Evolutionary conservation across 30 jellyfish, hydroid and myxozoan species (phyloP), one percentile per base, ranked within the genome.

Genomic region (Aurelia aurita): DNA sequence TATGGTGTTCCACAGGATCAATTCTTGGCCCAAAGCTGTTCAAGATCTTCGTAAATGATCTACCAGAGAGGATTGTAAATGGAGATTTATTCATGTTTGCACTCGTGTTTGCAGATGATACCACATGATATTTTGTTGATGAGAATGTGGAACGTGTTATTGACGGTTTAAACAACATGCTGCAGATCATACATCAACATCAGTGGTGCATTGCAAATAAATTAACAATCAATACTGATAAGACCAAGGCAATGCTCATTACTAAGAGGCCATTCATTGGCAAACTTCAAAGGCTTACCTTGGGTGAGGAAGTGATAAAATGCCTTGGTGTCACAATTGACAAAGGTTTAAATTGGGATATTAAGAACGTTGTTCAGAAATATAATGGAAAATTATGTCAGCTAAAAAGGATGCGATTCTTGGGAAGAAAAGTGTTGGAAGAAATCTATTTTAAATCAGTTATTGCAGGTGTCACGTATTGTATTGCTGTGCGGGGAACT

Each of bases 1-100:
- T 43, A 73, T 73, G 72, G 85, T 43, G 85, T 44, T 25, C 85
- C 85, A 69, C 80, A 69, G 28, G 80, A 29, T 69, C 62, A 28
- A 34, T 69, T 69, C 80, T 69, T 69, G 80, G 80, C 58, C 64
- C 80, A 47, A 69, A 18, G 27, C 28, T 39, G 20, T 69, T 34
- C 63, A 69, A 34, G 2, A 6, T 69, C 63, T 69, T 28, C 2
- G 72, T 11, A 34, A 35, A 31, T 69, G 80, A 69, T 35, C 29
- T 34, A 28, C 63, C 80, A 69, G 80, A 69, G 63, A 69, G 80
- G 62, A 34, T 69, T 18, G 80, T 13, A 69, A 19, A 31, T 34
- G 80, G 63, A 5, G 62, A 69, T 15, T 46, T 69, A 28, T 69
- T 28, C 63, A 69, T 69, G 80, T 34, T 12, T 69, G 64, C 62